Base-by-base conservation (phyloP, 2,113 vertebrate species). In the Picathartes gymnocephalus region DNA sequence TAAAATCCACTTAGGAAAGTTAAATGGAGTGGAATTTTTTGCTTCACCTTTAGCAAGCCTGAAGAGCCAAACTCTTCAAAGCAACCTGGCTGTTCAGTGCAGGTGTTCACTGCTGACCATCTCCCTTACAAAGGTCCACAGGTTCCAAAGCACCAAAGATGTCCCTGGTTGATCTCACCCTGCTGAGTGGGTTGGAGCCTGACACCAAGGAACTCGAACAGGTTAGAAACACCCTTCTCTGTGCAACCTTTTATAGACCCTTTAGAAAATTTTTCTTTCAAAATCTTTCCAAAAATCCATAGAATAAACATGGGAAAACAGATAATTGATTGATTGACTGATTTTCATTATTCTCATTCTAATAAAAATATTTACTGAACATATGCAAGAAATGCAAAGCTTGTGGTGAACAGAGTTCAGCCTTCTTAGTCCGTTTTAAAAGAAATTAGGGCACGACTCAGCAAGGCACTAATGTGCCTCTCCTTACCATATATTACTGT, bases 101-200 rank as follows among this genome's bases (percentile, higher is more conserved):
- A 77, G 39, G 2, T 69, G 39, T 37, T 90, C 47, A n/a, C 47
- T 76, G 28, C 30, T 92, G 81, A 53, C 3, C 1, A 5, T 71
- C 20, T 95, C 42, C 25, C 35, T 76, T 74, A 22, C 31, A 85
- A 81, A 96, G 93, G 77, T 95, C 95, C 28, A 28, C 78, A 81
- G 85, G 94, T 95, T 50, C 78, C 72, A 95, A 58, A 35, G n/a
- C 80, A 73, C 95, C 94, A 56, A 97, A 97, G 69, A 98, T 98
- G 98, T 97, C 97, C 25, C 60, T 98, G 70, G 97, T 98, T 77
- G 98, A 98, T 88, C 96, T 98, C 61, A 97, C 97, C 33, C 97
- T 98, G 33, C 89, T 98, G 57, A 98, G 98, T 65, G 98, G 98
- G 17, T 94, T 98, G 58, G 93, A 96, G 40, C 97, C 97, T 69